Evolutionary conservation across 2,797 vertebrate genomes (phyloP).

Genomic region (Meda fulgida): DNA sequence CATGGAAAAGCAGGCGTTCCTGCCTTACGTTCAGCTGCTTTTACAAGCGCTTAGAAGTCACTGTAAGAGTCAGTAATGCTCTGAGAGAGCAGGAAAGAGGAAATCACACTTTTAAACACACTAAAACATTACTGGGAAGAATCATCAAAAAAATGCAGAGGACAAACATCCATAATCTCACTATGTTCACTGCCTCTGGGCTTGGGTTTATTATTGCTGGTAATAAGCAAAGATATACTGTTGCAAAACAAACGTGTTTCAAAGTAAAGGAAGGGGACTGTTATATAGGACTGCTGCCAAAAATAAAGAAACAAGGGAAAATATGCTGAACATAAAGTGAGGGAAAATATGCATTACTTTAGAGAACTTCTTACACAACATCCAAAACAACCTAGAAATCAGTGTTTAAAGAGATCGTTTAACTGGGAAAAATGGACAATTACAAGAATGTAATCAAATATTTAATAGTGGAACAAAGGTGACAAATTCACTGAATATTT

Average conservation of each 20-base stretch:
- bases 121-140: constrained; percentile 50
- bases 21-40: constrained; percentile 55
- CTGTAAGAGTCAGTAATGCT: constrained; percentile 54
- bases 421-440: background rate
- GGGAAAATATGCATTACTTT: constrained; percentile 27
- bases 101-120: constrained; percentile 68
- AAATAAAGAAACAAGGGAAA: constrained; percentile 18
- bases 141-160: constrained; percentile 56
- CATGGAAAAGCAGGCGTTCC: constrained; percentile 25
- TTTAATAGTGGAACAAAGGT: background rate
- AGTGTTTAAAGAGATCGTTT: background rate
- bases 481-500: background rate
- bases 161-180: constrained; percentile 48
- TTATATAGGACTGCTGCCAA: constrained; percentile 23
- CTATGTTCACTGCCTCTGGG: constrained; percentile 44
- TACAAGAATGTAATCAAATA: background rate
- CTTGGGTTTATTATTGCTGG: constrained; percentile 54
- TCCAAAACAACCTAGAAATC: background rate
- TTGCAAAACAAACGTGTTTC: constrained; percentile 55
- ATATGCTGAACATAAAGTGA: no score
- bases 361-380: background rate
- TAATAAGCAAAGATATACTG: constrained; percentile 56
- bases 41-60: constrained; percentile 54
- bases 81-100: constrained; percentile 57
- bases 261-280: constrained; percentile 45